Conservation (phyloP, 2,113 vertebrate genomes). For the Emydocephalus ijimae region DNA sequence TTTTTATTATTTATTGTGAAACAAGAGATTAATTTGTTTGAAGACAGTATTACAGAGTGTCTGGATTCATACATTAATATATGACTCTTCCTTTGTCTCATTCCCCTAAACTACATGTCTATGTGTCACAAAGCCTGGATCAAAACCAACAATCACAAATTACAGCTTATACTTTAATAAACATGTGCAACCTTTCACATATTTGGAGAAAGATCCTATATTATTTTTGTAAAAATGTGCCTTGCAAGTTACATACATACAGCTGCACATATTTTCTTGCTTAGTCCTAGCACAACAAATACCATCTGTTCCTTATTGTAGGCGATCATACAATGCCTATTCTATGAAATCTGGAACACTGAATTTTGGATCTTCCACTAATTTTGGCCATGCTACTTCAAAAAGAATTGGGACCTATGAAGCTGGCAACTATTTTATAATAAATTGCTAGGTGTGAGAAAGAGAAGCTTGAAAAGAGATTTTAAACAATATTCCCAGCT, state of each 20-base stretch:
- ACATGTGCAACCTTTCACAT: neutral
- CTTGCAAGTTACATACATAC: neutral
- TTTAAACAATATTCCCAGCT: neutral
- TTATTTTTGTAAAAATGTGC: neutral
- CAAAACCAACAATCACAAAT: neutral
- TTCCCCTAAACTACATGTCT: neutral
- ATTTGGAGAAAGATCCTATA: neutral
- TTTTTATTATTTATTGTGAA: neutral
- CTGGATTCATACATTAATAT: neutral
- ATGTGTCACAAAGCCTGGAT: neutral
- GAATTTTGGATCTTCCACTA: neutral
- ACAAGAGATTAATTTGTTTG: neutral
- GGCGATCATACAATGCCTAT: neutral
- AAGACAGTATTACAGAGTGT: neutral
- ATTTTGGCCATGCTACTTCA: neutral
- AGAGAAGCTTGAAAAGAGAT: neutral
- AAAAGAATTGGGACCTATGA: neutral
- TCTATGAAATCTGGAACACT: neutral
- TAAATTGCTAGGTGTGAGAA: neutral
- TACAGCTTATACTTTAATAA: neutral
- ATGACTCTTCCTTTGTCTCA: neutral
- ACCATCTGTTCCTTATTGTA: neutral
- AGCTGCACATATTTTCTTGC: neutral
- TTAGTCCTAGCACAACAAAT: neutral
- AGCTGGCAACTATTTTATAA: neutral